Evolutionary conservation across 35 echinoderm and acorn worm species (phyloP).

Genomic region (Acanthaster planci): DNA sequence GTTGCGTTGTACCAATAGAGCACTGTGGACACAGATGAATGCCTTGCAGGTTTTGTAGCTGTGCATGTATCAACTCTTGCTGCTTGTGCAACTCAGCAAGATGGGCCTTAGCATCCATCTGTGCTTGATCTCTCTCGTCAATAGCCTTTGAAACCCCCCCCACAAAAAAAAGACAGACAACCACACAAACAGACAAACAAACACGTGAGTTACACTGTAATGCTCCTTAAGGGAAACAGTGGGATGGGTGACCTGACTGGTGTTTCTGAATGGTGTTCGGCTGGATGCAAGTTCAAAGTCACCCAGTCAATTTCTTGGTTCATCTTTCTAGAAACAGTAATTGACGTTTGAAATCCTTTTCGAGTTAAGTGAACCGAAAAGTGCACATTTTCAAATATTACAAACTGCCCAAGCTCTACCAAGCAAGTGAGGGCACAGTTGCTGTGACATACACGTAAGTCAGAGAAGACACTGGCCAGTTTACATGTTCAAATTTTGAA

Average conservation of each 20-base stretch:
- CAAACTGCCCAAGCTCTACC: no score
- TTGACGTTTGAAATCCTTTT: no score
- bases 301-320: neutral
- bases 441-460: no score
- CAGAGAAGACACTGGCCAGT: no score
- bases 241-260: neutral
- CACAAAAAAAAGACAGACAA: neutral
- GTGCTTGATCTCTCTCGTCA: neutral
- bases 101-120: neutral
- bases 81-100: neutral
- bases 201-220: neutral
- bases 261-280: neutral
- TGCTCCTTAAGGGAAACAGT: neutral
- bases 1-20: neutral
- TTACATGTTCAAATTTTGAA: no score
- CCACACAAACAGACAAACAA: neutral
- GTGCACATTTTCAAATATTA: no score
- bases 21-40: neutral
- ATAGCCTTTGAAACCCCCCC: neutral
- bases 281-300: neutral
- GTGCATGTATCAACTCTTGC: neutral
- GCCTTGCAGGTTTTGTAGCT: neutral
- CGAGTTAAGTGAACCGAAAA: no score
- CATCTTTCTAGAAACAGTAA: neutral
- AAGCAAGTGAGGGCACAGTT: no score